Evolutionary conservation across 1,140 invertebrate genomes (phyloP).

Genomic region (Pogonomyrmex californicus): DNA sequence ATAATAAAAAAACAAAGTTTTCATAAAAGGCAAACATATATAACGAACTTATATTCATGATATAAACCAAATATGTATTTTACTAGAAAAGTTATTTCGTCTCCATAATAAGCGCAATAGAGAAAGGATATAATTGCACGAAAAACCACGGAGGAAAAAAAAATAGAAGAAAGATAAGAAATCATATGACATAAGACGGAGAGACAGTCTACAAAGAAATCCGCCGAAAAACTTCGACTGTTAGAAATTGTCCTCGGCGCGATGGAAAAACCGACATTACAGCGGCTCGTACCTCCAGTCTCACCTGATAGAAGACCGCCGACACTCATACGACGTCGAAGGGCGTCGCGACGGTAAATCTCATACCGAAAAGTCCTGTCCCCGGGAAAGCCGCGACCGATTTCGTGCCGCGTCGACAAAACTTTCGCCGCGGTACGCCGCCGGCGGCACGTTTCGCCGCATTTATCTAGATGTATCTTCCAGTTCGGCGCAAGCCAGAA

Average conservation of each 20-base stretch:
- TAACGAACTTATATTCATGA: not conserved
- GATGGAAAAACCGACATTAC: constrained; percentile 53
- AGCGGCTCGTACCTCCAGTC: constrained; percentile 45
- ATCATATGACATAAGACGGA: constrained; percentile 9
- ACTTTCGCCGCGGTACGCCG: constrained; percentile 65
- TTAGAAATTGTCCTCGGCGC: constrained; percentile 30
- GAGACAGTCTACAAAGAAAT: constrained; percentile 18
- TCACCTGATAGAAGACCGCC: constrained; percentile 55
- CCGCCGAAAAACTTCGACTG: constrained; percentile 11
- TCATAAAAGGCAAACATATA: not conserved
- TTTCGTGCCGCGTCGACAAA: constrained; percentile 61
- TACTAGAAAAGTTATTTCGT: constrained; percentile 18
- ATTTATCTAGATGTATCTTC: constrained; percentile 84
- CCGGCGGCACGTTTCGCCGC: constrained; percentile 79
- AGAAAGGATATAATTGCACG: not conserved
- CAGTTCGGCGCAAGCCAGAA: constrained; percentile 77
- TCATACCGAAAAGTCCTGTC: constrained; percentile 58
- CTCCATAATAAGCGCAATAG: constrained; percentile 26
- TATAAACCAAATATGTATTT: not conserved
- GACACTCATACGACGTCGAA: constrained; percentile 58
- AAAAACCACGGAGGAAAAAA: not conserved
- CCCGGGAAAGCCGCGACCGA: not conserved
- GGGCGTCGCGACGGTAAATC: constrained; percentile 73
- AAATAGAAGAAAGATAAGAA: constrained; percentile 8
- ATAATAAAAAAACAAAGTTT: not conserved